Base-by-base conservation (phyloP, 2,113 vertebrate species). In the Setophaga kirtlandii region DNA sequence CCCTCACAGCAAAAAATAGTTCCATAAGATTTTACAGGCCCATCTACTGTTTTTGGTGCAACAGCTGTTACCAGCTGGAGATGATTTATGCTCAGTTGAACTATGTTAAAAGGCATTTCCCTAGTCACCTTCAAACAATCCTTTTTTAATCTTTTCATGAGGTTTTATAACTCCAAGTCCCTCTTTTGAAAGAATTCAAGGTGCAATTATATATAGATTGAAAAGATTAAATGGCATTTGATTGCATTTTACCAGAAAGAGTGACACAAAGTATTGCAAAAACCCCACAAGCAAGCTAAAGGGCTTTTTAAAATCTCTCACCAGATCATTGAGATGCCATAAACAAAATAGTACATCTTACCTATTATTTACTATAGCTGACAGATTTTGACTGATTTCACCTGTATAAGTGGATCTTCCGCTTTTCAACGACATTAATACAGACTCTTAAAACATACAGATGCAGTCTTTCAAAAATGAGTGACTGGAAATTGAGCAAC, bases 1-100 rank as follows among this genome's bases (percentile, higher is more conserved):
- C 67, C 46, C 71, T 94, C 70, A 89, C 35, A 88, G 84, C 77
- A 91, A 96, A 96, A 94, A 78, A 68, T 25, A 91, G 65, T 67
- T 73, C 63, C 5, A 4, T 65, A 80, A 94, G 90, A 95, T 81
- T 90, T 60, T 73, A 90, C 75, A 87, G 80, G 79, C 55, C 39
- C 42, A 77, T 73, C 79, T 60, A 92, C 65, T 76, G 67, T 85
- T 55, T 68, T 58, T 84, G 87, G 56, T 90, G 58, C 69, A 84
- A 69, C 96, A 97, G 87, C 94, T 97, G 95, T 88, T 94, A 64
- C 50, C 69, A 92, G 68, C 55, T 79, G 89, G 42, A 75, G 49
- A 86, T 70, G 30, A 46, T 90, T 90, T 80, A 42, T 70, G 79
- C 50, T 78, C 7, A 15, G 52, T 17, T 96, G 59, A 94, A 88